Percentiles rank a stretch among this genome's conserved stretches.
These are phyloP conservation scores for Dendrolimus pini DNA, from an alignment of 2,888 invertebrate genomes.

Conservation along the genomic window DNA sequence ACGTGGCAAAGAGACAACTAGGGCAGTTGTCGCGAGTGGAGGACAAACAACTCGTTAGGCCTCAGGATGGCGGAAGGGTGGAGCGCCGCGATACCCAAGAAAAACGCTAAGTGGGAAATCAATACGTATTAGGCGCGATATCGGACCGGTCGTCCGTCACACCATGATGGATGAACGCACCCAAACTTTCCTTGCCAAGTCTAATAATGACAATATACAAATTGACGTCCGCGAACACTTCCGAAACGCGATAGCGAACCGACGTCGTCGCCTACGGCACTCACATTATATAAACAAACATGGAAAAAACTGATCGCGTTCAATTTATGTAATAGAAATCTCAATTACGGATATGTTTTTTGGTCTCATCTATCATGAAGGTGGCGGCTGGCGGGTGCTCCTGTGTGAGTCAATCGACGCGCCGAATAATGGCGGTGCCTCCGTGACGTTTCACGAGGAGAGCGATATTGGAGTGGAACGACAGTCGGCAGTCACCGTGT, in stretches of 20 bases:
- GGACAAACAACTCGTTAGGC: constrained; percentile 75
- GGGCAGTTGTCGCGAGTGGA: constrained; percentile 55
- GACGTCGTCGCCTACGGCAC: constrained; percentile 42
- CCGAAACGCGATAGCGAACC: constrained; percentile 66
- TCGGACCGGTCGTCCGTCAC: constrained; percentile 70
- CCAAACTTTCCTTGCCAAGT: constrained; percentile 67
- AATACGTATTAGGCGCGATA: constrained; percentile 76
- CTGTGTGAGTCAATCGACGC: constrained; percentile 62
- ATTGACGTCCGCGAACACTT: constrained; percentile 70
- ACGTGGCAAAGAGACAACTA: constrained; percentile 33
- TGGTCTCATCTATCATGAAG: constrained; percentile 66
- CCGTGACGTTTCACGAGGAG: constrained; percentile 58
- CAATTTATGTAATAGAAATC: constrained; percentile 74
- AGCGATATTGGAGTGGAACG: constrained; percentile 71
- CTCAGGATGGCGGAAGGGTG: constrained; percentile 68
- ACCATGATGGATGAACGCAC: constrained; percentile 72
- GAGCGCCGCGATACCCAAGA: constrained; percentile 69
- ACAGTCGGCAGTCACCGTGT: constrained; percentile 65
- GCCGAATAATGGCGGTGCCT: constrained; percentile 60
- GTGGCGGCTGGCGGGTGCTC: constrained; percentile 44
- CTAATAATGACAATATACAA: constrained; percentile 77
- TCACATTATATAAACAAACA: constrained; percentile 73
- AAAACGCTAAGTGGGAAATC: constrained; percentile 76
- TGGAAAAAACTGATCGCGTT: constrained; percentile 60
- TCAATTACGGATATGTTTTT: constrained; percentile 74